phyloP scores from a whole-genome alignment of 2,888 invertebrate species.

The Galerucella calmariensis region DNA sequence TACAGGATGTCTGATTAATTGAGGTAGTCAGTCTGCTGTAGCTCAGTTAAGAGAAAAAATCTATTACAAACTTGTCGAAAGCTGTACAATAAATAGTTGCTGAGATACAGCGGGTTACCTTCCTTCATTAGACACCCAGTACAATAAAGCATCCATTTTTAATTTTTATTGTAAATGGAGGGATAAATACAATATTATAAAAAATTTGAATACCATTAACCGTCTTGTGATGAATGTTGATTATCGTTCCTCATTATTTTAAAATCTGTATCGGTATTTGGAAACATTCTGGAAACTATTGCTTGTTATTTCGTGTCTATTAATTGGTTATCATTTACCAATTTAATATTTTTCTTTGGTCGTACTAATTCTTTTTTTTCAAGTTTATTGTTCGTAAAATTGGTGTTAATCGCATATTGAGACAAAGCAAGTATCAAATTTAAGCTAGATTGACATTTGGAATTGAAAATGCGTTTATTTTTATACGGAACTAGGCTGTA shows the following conservation, averaged over 20 bases:
- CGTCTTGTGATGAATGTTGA: neutral
- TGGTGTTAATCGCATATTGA: constrained; percentile 22
- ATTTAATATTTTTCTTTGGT: constrained; percentile 1
- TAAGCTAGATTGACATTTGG: constrained; percentile 19
- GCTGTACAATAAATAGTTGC: no score
- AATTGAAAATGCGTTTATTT: constrained; percentile 33
- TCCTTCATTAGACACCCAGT: no score
- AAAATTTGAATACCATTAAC: no score
- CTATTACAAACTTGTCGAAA: no score
- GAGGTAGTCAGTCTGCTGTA: no score
- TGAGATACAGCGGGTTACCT: no score
- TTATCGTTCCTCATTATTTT: neutral
- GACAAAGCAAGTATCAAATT: constrained; percentile 26
- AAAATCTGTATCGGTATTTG: neutral
- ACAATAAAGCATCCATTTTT: no score
- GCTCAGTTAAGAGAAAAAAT: no score
- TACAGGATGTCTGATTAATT: no score
- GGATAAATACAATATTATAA: no score
- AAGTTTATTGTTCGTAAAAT: constrained; percentile 15
- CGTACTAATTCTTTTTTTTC: constrained; percentile 6
- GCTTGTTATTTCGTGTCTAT: constrained; percentile 26
- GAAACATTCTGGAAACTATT: constrained; percentile 14
- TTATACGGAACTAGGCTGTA: constrained; percentile 37
- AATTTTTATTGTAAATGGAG: no score
- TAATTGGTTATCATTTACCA: constrained; percentile 2